Base-by-base conservation (phyloP, 2,888 invertebrate species). In the Drosophila formosana region DNA sequence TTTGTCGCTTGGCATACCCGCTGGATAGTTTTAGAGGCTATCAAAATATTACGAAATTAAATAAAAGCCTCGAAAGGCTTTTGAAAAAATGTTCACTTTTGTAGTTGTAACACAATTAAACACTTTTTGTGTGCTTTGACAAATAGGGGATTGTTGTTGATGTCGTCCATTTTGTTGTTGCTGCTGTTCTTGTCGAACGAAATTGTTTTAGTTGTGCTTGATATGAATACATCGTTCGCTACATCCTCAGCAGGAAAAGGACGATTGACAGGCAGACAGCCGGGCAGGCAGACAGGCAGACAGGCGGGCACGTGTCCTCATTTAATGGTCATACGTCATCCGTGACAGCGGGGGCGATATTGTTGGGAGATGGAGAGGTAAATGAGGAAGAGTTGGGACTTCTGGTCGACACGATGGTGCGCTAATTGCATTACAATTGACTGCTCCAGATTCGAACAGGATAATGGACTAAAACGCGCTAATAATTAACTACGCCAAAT, bases 341-440 rank as follows among this genome's bases (percentile, higher is more conserved):
- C 57, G 11, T 67, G 78, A 70, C 58, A 47, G 26, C 18, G 34
- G 56, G n/a, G 30, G 6, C 3, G 8, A 9, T 3, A 1, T 6
- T 30, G 30, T 7, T 3, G 25, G 6, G 25, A 5, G 13, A 2
- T 11, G 23, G 8, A 1, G n/a, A n/a, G n/a, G n/a, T n/a, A 2
- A 18, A 4, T 13, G 28, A 6, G 26, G 26, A 4, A 5, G 32
- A 7, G 13, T 11, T n/a, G 11, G 46, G 25, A 60, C 28, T 43
- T 45, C 43, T 18, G 52, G 50, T 18, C 23, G 43, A 39, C 41
- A 26, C 67, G 60, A 30, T 46, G 64, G 46, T 61, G 53, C 82
- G 76, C 83, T 84, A 84, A 84, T 84, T 84, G 83, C 85, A 89
- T 84, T 84, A 84, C 88, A 84, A 84, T 84, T 51, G 64, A 80